phyloP scores from a whole-genome alignment of 2,888 invertebrate genomes.

The Torymus texanus region DNA sequence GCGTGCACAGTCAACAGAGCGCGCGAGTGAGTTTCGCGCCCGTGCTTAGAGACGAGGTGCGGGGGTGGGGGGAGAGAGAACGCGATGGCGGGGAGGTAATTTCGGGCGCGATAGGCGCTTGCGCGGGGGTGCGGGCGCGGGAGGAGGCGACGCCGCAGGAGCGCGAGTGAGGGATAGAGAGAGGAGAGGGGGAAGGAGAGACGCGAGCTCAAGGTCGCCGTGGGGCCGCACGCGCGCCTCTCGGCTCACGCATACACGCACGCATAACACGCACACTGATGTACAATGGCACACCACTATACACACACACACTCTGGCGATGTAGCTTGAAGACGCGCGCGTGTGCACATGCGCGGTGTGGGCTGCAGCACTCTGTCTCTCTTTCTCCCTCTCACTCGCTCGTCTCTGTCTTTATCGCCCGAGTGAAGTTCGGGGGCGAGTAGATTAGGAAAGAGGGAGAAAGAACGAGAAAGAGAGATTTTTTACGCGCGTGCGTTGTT shows the following conservation, averaged over 20 bases:
- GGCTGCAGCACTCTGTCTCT: conserved; percentile 7
- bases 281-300: neutral
- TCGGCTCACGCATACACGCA: conserved; percentile 41
- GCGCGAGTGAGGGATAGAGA: conserved; percentile 55
- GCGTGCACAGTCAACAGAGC: conserved; percentile 29
- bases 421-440: neutral
- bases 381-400: neutral
- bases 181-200: conserved; percentile 48
- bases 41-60: neutral
- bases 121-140: conserved; percentile 53
- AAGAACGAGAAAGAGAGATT: neutral
- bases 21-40: conserved; percentile 17
- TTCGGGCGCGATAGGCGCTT: conserved; percentile 58
- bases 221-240: conserved; percentile 72
- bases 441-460: neutral
- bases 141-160: conserved; percentile 53
- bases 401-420: neutral
- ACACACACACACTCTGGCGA: neutral
- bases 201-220: conserved; percentile 70
- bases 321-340: no score
- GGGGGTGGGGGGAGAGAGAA: neutral
- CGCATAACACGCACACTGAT: conserved; percentile 8
- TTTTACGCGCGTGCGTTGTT: neutral
- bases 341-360: conserved; percentile 10
- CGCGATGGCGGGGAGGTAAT: conserved; percentile 38